Evolutionary conservation across 2,797 vertebrate genomes (phyloP), one percentile per base, ranked within the genome.

Genomic region (Pelobates cultripes): DNA sequence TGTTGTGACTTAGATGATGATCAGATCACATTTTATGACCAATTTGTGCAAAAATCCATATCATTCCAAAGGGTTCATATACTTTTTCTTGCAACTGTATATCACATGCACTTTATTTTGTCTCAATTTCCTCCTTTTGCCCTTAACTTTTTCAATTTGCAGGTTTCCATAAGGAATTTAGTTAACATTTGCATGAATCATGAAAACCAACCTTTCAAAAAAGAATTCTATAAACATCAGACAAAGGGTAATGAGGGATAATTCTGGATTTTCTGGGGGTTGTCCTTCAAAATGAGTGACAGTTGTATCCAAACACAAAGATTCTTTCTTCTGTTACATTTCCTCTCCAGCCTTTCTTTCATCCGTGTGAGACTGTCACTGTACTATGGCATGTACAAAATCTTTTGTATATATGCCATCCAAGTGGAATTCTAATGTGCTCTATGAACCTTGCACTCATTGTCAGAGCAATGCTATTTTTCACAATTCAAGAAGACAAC

Each of bases 261-360:
- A 3, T 61, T 71, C 13, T 51, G 13, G 44, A 10, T 15, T 14
- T 43, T 47, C 64, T 3, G 15, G 55, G 14, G 53, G 9, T 61
- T 76, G 73, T 64, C 73, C 73, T 76, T 81, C 43, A 76, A 63
- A 76, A 10, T 63, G 47, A 81, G 45, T 75, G 79, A 63, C 73
- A 70, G 41, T 12, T 10, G 43, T 43, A n/a, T 10, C 57, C 42
- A 13, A 66, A 75, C 40, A 4, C 12, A 14, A n/a, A 70, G 66
- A 28, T 47, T 4, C 47, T 51, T 51, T 42, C 40, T 43, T 14
- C 55, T 63, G 41, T 51, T 63, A 70, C 40, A 57, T 67, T 43
- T 73, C 43, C 40, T 61, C 4, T 10, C 68, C 9, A 42, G 57
- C 5, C 44, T 51, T 53, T 73, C 43, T 43, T 70, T 79, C 77